phyloP scores from a whole-genome alignment of 2,113 vertebrate genomes.

The Centropus bengalensis region DNA sequence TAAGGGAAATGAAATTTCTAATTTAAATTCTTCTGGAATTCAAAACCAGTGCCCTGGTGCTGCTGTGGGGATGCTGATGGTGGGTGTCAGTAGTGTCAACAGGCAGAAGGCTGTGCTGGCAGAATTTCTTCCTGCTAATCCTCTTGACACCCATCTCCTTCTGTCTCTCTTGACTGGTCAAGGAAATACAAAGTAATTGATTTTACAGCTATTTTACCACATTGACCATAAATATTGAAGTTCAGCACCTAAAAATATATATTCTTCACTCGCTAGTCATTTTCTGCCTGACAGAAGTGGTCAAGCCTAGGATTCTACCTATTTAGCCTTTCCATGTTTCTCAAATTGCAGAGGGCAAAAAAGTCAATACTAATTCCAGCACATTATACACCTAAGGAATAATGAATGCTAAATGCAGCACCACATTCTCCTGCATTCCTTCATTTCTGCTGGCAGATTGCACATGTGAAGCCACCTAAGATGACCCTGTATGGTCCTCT shows the following conservation, averaged over 20 bases:
- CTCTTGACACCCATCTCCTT: background rate
- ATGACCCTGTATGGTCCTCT: background rate
- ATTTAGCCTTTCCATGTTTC: background rate
- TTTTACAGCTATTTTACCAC: slow-evolving; percentile 58
- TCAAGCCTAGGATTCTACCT: background rate
- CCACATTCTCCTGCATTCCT: too few species aligned
- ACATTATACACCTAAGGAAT: background rate
- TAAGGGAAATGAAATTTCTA: background rate
- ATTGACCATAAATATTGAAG: slow-evolving; percentile 36
- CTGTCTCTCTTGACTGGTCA: background rate
- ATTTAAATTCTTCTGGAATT: background rate
- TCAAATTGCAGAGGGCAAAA: background rate
- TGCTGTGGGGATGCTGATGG: background rate
- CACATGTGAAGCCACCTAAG: background rate
- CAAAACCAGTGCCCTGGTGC: background rate
- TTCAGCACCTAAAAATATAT: slow-evolving; percentile 13
- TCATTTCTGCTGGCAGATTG: fast-evolving
- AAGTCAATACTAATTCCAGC: background rate
- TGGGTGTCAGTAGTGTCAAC: background rate
- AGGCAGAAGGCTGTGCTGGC: background rate
- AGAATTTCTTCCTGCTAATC: background rate
- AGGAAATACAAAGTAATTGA: slow-evolving; percentile 41
- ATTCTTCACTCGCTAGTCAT: background rate
- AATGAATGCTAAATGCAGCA: background rate
- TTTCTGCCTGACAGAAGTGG: slow-evolving; percentile 12